phyloP scores from a whole-genome alignment of 2,888 invertebrate genomes.

The Matsumyia berberina region DNA sequence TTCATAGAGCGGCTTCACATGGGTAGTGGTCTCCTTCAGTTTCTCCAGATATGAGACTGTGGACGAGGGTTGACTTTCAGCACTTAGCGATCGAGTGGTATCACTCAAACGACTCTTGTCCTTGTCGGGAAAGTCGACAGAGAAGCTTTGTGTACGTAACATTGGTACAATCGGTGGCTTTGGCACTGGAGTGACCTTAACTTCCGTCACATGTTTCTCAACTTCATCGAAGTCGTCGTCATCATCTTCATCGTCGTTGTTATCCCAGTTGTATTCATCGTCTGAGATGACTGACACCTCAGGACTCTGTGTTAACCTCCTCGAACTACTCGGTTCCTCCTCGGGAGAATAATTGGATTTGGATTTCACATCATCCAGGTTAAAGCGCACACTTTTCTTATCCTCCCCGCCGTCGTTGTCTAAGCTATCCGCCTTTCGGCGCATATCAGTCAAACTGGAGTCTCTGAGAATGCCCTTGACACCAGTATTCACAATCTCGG shows the following conservation, averaged over 20 bases:
- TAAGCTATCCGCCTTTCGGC: slow-evolving; percentile 79
- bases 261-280: slow-evolving; percentile 80
- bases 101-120: slow-evolving; percentile 75
- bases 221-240: slow-evolving; percentile 81
- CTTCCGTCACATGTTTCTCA: slow-evolving; percentile 83
- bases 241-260: slow-evolving; percentile 79
- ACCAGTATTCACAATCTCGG: slow-evolving; percentile 77
- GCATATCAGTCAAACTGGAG: slow-evolving; percentile 84
- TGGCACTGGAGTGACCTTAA: slow-evolving; percentile 83
- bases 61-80: slow-evolving; percentile 75
- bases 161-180: slow-evolving; percentile 81
- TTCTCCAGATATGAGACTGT: slow-evolving; percentile 80
- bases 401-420: slow-evolving; percentile 85
- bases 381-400: slow-evolving; percentile 90
- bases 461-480: slow-evolving; percentile 88
- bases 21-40: slow-evolving; percentile 79
- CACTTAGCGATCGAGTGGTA: slow-evolving; percentile 78
- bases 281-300: slow-evolving; percentile 81
- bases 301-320: slow-evolving; percentile 79
- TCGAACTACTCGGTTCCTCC: slow-evolving; percentile 80
- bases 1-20: slow-evolving; percentile 82
- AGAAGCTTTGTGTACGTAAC: slow-evolving; percentile 79
- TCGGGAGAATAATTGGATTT: slow-evolving; percentile 79
- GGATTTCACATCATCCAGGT: slow-evolving; percentile 83
- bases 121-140: slow-evolving; percentile 77